A percentile compares a stretch with the other conserved stretches of the same genome.
These are phyloP conservation scores for Bungarus multicinctus DNA, from an alignment of 2,113 vertebrate genomes.

Conservation along the genomic window DNA sequence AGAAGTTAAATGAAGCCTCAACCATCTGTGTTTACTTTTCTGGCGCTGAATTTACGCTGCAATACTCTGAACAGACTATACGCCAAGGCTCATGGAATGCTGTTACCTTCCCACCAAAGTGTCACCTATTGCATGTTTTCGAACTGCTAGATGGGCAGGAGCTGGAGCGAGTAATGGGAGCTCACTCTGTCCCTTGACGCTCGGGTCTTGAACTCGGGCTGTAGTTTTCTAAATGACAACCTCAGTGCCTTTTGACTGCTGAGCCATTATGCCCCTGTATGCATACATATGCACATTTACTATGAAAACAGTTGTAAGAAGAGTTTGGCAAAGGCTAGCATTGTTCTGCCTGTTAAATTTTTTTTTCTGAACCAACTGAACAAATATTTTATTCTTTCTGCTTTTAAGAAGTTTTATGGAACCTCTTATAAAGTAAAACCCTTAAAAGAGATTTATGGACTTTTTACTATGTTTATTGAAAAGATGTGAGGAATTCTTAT, in stretches of 20 bases:
- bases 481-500: not conserved
- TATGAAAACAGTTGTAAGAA: not conserved
- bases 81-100: fast-evolving
- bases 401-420: not conserved
- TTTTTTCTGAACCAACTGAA: not conserved
- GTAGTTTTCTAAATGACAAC: not conserved
- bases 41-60: no score
- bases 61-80: not conserved
- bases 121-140: not conserved
- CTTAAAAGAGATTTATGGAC: not conserved
- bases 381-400: not conserved
- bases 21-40: no score
- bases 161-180: not conserved
- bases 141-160: not conserved
- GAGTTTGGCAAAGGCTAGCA: not conserved
- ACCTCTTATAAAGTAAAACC: not conserved
- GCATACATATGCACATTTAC: not conserved
- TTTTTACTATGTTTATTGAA: not conserved
- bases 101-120: not conserved
- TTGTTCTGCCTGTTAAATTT: not conserved
- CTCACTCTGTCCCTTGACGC: not conserved
- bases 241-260: not conserved
- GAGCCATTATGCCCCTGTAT: not conserved
- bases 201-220: not conserved
- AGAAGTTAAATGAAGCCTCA: no score